Evolutionary conservation across 2,888 invertebrate species (phyloP).

Genomic region (Mesorhabditis sp.): DNA sequence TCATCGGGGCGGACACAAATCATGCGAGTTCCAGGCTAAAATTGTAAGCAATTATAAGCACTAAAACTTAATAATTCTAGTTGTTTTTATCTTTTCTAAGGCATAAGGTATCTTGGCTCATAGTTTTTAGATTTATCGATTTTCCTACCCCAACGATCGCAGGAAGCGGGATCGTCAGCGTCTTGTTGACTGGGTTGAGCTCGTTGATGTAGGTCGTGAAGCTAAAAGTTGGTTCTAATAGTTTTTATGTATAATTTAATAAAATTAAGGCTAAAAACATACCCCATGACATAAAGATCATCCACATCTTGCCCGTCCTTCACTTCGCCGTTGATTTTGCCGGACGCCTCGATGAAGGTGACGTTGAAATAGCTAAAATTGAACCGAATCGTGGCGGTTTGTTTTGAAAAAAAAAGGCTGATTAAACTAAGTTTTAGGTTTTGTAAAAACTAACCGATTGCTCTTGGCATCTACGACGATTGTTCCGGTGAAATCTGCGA

Average conservation of each 20-base stretch:
- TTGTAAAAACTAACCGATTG: constrained; percentile 18
- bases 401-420: background rate
- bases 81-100: background rate
- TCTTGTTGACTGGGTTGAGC: constrained; percentile 36
- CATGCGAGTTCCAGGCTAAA: constrained; percentile 2
- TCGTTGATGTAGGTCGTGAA: constrained; percentile 52
- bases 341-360: constrained; percentile 47
- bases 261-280: too few species aligned
- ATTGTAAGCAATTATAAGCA: background rate
- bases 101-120: background rate
- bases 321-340: constrained; percentile 41
- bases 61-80: background rate
- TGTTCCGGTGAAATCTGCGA: constrained; percentile 48
- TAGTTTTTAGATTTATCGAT: background rate
- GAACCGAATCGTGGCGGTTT: constrained; percentile 12
- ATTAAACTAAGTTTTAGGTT: background rate
- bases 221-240: constrained; percentile 39
- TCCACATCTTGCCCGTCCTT: constrained; percentile 17
- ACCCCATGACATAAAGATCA: too few species aligned
- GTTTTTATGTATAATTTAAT: constrained; percentile 25
- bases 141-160: constrained; percentile 30
- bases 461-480: constrained; percentile 44
- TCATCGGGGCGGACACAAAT: constrained; percentile 48
- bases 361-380: constrained; percentile 47
- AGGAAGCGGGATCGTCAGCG: constrained; percentile 38